Evolutionary conservation across 2,888 invertebrate genomes (phyloP).

Genomic region (Diachrysia chrysitis): DNA sequence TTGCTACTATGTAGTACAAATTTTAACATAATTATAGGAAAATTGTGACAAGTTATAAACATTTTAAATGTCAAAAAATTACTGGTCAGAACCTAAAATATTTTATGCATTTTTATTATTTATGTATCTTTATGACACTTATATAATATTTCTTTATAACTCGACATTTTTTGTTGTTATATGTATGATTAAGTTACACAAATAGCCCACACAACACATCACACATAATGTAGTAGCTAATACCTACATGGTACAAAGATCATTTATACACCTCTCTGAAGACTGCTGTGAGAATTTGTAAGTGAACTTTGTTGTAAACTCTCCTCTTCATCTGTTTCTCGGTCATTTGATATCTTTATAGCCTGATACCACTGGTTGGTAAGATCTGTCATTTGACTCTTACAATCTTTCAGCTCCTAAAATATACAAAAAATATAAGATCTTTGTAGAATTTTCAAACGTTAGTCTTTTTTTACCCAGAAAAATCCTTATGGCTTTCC

Average conservation of each 20-base stretch:
- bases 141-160: not conserved
- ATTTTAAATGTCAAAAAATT: not conserved
- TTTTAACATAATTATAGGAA: not conserved
- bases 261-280: conserved; percentile 80
- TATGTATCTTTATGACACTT: not conserved
- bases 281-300: conserved; percentile 79
- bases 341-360: conserved; percentile 95
- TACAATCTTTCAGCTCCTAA: conserved; percentile 98
- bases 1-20: not conserved
- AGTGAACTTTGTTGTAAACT: conserved; percentile 78
- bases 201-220: not conserved
- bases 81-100: not conserved
- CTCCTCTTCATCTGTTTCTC: conserved; percentile 94
- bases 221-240: not conserved
- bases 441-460: too few species aligned
- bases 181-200: not conserved
- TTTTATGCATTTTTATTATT: not conserved
- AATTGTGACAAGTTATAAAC: not conserved
- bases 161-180: not conserved
- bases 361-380: conserved; percentile 99
- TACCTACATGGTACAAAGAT: not conserved
- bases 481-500: too few species aligned
- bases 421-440: conserved; percentile 20
- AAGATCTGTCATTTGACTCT: conserved; percentile 98
- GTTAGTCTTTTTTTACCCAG: too few species aligned